Conservation (phyloP, 2,888 invertebrate species). For the Macaria liturata region DNA sequence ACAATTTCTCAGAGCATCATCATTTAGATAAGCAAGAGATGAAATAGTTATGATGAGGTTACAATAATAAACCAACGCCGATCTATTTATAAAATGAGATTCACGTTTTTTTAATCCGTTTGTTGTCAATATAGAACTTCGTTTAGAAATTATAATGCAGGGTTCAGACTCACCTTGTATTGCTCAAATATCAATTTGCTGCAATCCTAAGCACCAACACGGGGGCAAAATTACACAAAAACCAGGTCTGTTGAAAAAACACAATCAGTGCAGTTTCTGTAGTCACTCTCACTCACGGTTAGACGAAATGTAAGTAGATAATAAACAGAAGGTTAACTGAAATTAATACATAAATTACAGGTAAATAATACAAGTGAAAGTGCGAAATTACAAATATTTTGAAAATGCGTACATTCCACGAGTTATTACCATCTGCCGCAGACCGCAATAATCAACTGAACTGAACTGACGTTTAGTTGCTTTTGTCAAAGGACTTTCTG, state of each 20-base stretch:
- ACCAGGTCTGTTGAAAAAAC: conserved; percentile 60
- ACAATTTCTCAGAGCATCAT: no score
- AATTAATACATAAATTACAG: conserved; percentile 47
- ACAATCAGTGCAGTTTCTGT: conserved; percentile 45
- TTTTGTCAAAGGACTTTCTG: neutral
- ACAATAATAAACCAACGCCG: conserved; percentile 21
- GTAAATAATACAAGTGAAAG: conserved; percentile 57
- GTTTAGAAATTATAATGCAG: neutral
- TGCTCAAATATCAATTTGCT: conserved; percentile 43
- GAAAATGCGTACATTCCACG: conserved; percentile 45
- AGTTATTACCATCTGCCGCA: conserved; percentile 51
- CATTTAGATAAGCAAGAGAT: neutral
- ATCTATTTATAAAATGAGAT: conserved; percentile 59
- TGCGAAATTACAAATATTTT: conserved; percentile 53
- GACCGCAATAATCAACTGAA: conserved; percentile 69
- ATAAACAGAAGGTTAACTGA: conserved; percentile 26
- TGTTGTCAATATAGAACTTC: neutral
- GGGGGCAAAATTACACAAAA: conserved; percentile 56
- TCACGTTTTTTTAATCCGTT: conserved; percentile 27
- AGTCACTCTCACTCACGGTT: conserved; percentile 27
- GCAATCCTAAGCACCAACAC: conserved; percentile 54
- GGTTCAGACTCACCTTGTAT: conserved; percentile 56
- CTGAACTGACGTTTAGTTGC: conserved; percentile 47
- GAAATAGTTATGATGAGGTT: conserved; percentile 7
- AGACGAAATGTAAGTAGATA: conserved; percentile 19